Evolutionary conservation across 2,888 invertebrate species (phyloP).

Genomic region (Drosophila subquinaria): DNA sequence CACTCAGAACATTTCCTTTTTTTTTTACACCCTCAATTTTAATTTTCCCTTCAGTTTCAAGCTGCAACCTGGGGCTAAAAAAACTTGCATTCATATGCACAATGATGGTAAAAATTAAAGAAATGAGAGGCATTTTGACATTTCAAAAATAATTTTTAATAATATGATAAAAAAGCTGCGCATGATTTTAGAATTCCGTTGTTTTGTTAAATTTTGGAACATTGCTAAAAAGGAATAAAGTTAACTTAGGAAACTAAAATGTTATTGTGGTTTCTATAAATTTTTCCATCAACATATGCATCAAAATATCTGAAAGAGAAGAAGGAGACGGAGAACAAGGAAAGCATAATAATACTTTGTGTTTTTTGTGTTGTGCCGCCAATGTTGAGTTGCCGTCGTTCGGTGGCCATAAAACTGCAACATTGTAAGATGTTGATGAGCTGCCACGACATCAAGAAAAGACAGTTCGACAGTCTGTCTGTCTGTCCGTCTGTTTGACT

Average conservation of each 20-base stretch:
- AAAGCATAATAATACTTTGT: slow-evolving; percentile 57
- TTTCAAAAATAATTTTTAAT: no score
- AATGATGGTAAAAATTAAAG: no score
- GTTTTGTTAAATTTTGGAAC: no score
- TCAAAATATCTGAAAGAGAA: no score
- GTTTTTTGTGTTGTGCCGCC: slow-evolving; percentile 27
- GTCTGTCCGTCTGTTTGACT: slow-evolving; percentile 1
- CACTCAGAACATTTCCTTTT: slow-evolving; percentile 19
- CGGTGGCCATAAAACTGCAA: slow-evolving; percentile 67
- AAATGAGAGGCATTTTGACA: no score
- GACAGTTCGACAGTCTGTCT: background rate
- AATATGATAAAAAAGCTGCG: no score
- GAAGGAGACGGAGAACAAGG: slow-evolving; percentile 17
- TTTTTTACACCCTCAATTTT: background rate
- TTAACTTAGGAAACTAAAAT: slow-evolving; percentile 3
- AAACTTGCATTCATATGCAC: slow-evolving; percentile 13
- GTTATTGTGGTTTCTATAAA: no score
- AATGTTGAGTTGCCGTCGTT: slow-evolving; percentile 21
- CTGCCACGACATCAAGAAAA: slow-evolving; percentile 60
- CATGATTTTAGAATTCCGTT: no score
- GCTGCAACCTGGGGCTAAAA: slow-evolving; percentile 18
- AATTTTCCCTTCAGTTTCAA: background rate
- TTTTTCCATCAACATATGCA: no score
- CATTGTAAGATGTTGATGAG: slow-evolving; percentile 75
- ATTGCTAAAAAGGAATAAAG: no score